phyloP scores from a whole-genome alignment of 2,797 vertebrate genomes.

The Coregonus ussuriensis region DNA sequence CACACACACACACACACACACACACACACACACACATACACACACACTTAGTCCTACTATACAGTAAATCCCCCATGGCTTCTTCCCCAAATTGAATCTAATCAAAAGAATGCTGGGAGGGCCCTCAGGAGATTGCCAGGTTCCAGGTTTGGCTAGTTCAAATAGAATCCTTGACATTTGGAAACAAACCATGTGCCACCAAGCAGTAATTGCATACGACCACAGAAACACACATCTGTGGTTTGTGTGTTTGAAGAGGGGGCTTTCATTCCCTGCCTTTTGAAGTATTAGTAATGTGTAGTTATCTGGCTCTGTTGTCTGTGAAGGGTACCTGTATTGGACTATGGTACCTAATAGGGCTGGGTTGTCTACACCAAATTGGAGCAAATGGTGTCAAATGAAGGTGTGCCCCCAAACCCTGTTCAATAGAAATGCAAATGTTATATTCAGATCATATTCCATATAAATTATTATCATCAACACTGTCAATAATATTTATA shows the following conservation, averaged over 20 bases:
- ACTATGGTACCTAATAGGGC: background rate
- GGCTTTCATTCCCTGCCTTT: conserved; percentile 61
- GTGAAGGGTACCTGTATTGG: background rate
- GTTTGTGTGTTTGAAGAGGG: conserved; percentile 33
- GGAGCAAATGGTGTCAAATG: background rate
- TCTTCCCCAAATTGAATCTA: conserved; percentile 68
- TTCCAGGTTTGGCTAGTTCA: conserved; percentile 65
- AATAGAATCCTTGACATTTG: conserved; percentile 72
- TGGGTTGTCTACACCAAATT: background rate
- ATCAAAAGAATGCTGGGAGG: conserved; percentile 72
- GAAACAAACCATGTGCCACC: conserved; percentile 64
- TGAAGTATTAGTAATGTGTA: conserved; percentile 51
- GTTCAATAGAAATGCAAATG: too few species aligned
- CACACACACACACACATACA: conserved; percentile 44
- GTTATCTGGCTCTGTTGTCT: conserved; percentile 40
- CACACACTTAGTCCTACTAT: conserved; percentile 39
- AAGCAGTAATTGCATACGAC: conserved; percentile 63
- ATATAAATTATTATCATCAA: too few species aligned
- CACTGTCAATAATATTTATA: too few species aligned
- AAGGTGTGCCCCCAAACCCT: background rate
- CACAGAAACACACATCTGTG: conserved; percentile 50
- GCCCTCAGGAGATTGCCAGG: conserved; percentile 63
- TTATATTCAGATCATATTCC: too few species aligned
- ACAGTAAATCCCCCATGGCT: conserved; percentile 64
- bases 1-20: conserved; percentile 44